A percentile compares a stretch with the other conserved stretches of the same genome.
Conservation (phyloP, 2,113 vertebrate genomes). For the Apteryx mantelli region DNA sequence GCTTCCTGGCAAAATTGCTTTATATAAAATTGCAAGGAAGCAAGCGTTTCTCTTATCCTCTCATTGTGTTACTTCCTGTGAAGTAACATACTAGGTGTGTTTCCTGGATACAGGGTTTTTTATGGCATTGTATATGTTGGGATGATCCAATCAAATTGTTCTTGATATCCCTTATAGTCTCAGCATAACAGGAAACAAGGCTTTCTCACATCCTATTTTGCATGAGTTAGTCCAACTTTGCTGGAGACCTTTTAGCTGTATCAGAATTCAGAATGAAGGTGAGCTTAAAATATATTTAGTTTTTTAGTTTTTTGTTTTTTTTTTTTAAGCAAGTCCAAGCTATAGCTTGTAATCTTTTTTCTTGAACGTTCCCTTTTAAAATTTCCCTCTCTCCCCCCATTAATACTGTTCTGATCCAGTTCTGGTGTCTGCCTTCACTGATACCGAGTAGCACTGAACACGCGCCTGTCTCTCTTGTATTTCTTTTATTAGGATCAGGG, state of each 20-base stretch:
- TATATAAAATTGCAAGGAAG: conserved; percentile 18
- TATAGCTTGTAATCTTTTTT: not conserved
- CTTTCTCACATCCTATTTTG: conserved; percentile 72
- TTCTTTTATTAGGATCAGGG: not conserved
- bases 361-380: not conserved
- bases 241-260: not conserved
- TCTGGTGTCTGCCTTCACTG: not conserved
- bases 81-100: not conserved
- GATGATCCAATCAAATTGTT: conserved; percentile 46
- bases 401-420: not conserved
- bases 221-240: conserved; percentile 29
- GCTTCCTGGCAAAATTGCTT: conserved; percentile 22
- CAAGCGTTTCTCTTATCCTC: conserved; percentile 23
- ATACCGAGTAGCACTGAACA: not conserved
- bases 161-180: conserved; percentile 24
- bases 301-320: not conserved
- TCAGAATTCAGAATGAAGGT: conserved; percentile 79
- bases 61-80: conserved; percentile 70
- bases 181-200: conserved; percentile 64
- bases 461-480: rapidly evolving
- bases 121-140: not conserved
- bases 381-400: not conserved
- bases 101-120: conserved; percentile 51
- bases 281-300: conserved; percentile 41
- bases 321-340: not conserved